Evolutionary conservation across 2,888 invertebrate species (phyloP).

Genomic region (Geophilus truncorum): DNA sequence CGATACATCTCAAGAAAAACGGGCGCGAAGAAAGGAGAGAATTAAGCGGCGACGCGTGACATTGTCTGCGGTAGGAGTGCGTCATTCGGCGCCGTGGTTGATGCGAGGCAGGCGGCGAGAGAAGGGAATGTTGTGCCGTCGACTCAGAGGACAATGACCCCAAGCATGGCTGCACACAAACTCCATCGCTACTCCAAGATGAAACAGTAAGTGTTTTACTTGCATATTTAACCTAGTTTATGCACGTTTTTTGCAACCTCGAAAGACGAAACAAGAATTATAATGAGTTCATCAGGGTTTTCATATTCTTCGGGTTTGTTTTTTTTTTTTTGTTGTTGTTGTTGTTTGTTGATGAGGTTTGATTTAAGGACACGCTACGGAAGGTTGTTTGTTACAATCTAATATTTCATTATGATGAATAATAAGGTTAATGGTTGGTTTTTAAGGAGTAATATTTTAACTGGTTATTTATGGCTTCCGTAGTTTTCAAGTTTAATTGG

Average conservation of each 20-base stretch:
- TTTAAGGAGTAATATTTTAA: neutral
- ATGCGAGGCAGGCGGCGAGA: conserved; percentile 20
- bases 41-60: conserved; percentile 22
- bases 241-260: neutral
- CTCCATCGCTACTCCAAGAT: conserved; percentile 13
- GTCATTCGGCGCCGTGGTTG: neutral
- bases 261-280: neutral
- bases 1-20: neutral
- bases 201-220: conserved; percentile 21
- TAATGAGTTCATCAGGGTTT: neutral
- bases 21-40: neutral
- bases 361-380: neutral
- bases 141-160: conserved; percentile 29
- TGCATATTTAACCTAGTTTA: conserved; percentile 6
- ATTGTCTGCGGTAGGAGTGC: conserved; percentile 17
- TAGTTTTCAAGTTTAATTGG: conserved; percentile 25
- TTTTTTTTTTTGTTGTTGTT: neutral
- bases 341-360: neutral
- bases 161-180: conserved; percentile 28
- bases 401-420: neutral
- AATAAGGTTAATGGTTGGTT: neutral
- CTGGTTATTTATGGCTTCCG: conserved; percentile 18
- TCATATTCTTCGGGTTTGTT: neutral
- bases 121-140: conserved; percentile 10
- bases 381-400: too few species aligned